Conservation (phyloP, 2,888 invertebrate genomes). For the Caenorhabditis imperialis region DNA sequence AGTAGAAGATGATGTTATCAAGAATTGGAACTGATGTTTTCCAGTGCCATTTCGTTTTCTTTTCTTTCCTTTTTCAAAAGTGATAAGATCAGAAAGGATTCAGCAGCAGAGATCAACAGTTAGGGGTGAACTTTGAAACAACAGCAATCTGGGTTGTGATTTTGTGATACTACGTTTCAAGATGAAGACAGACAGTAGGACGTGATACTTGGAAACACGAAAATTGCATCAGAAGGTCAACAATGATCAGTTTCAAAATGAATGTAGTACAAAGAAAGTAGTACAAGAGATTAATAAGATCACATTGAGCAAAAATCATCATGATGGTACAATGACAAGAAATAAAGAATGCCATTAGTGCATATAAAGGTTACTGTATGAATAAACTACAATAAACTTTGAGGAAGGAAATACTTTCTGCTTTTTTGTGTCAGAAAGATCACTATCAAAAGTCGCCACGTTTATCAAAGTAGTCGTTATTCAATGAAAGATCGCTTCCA, state of each 20-base stretch:
- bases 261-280: too few relatives aligned
- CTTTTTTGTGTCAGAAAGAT: slow-evolving; percentile 38
- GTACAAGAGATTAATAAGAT: too few relatives aligned
- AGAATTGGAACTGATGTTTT: slow-evolving; percentile 45
- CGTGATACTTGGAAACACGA: slow-evolving; percentile 14
- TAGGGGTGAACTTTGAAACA: slow-evolving; percentile 37
- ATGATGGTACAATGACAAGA: too few relatives aligned
- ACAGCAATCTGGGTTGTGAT: slow-evolving; percentile 7
- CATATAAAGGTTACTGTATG: too few relatives aligned
- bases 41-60: slow-evolving; percentile 24
- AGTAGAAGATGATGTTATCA: slow-evolving; percentile 19
- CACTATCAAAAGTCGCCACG: slow-evolving; percentile 43
- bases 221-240: slow-evolving; percentile 45
- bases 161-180: slow-evolving; percentile 1
- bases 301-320: too few relatives aligned
- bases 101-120: slow-evolving; percentile 29
- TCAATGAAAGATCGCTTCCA: slow-evolving; percentile 46
- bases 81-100: slow-evolving; percentile 30
- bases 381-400: too few relatives aligned
- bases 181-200: slow-evolving; percentile 5
- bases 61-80: slow-evolving; percentile 10
- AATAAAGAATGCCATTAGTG: too few relatives aligned
- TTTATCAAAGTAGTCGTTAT: slow-evolving; percentile 14
- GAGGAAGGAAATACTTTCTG: slow-evolving; percentile 13
- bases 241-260: slow-evolving; percentile 36